Percentiles rank a stretch among this genome's conserved stretches.
These are phyloP conservation scores for Pandion haliaetus DNA, from an alignment of 2,113 vertebrate genomes.

Conservation along the genomic window DNA sequence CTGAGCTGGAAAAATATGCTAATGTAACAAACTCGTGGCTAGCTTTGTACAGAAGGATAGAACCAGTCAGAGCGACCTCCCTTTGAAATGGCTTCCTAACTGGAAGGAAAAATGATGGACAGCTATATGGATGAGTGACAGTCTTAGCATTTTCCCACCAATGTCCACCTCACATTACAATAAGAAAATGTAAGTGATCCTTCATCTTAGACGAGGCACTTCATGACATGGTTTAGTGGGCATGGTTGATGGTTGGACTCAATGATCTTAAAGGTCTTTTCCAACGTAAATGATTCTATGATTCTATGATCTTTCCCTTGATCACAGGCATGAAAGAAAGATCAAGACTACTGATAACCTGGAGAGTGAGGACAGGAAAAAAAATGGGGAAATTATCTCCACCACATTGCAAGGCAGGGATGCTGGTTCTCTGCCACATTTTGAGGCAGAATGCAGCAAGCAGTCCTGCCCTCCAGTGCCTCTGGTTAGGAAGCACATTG, in stretches of 20 bases:
- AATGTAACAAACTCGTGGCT: neutral
- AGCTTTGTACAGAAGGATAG: neutral
- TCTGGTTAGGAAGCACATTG: neutral
- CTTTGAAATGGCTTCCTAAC: neutral
- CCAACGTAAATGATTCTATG: too few species aligned
- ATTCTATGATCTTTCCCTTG: neutral
- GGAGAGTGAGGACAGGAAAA: neutral
- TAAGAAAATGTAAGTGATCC: neutral
- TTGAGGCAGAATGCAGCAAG: neutral
- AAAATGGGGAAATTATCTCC: neutral
- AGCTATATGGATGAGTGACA: neutral
- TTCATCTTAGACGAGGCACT: too few species aligned
- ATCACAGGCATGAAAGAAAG: neutral
- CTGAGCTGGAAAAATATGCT: neutral
- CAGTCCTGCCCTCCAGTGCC: neutral
- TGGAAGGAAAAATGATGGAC: neutral
- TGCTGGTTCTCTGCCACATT: neutral
- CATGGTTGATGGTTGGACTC: too few species aligned
- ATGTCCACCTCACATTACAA: neutral
- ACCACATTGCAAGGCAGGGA: neutral
- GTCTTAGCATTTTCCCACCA: neutral
- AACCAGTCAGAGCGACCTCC: neutral
- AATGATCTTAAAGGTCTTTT: too few species aligned
- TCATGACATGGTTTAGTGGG: too few species aligned
- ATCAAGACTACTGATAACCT: neutral